phyloP scores from a whole-genome alignment of 1,140 invertebrate genomes.

The Euborellia annulipes region DNA sequence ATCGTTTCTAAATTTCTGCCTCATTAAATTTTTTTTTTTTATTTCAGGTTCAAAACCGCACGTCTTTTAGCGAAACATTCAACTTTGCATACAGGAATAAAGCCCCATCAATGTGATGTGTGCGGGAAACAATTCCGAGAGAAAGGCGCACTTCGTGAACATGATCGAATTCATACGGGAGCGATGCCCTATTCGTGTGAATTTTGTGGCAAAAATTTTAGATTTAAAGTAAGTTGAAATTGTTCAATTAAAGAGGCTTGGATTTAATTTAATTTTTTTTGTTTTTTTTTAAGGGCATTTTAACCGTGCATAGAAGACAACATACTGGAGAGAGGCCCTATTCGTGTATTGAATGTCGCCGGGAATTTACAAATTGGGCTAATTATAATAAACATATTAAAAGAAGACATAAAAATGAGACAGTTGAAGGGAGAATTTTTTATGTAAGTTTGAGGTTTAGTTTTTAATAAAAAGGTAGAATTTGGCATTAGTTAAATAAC shows the following conservation, averaged over 20 bases:
- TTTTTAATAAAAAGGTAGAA: too few species aligned
- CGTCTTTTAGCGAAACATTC: slow-evolving; percentile 10
- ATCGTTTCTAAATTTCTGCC: neutral
- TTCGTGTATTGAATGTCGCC: slow-evolving; percentile 1
- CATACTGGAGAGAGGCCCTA: slow-evolving; percentile 7
- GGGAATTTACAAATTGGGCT: slow-evolving; percentile 6
- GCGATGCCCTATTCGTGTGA: slow-evolving; percentile 28
- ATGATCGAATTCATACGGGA: slow-evolving; percentile 35
- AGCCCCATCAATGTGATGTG: slow-evolving; percentile 25
- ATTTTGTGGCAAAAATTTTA: slow-evolving; percentile 11
- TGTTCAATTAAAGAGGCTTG: neutral
- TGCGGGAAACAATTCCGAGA: slow-evolving; percentile 27
- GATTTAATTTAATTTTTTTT: neutral
- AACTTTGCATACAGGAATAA: slow-evolving; percentile 19
- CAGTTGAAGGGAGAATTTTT: neutral
- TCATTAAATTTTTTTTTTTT: neutral
- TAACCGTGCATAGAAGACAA: slow-evolving; percentile 4
- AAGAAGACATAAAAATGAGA: neutral
- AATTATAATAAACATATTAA: slow-evolving; percentile 9
- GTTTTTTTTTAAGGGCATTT: slow-evolving; percentile 12
- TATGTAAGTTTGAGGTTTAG: neutral
- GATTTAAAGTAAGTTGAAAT: too few species aligned
- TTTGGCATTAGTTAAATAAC: too few species aligned
- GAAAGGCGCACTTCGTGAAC: slow-evolving; percentile 7
- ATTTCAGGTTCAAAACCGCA: slow-evolving; percentile 10